Evolutionary conservation across 1,140 invertebrate species (phyloP), one percentile per base, ranked within the genome.

Genomic region (Grapholita molesta): DNA sequence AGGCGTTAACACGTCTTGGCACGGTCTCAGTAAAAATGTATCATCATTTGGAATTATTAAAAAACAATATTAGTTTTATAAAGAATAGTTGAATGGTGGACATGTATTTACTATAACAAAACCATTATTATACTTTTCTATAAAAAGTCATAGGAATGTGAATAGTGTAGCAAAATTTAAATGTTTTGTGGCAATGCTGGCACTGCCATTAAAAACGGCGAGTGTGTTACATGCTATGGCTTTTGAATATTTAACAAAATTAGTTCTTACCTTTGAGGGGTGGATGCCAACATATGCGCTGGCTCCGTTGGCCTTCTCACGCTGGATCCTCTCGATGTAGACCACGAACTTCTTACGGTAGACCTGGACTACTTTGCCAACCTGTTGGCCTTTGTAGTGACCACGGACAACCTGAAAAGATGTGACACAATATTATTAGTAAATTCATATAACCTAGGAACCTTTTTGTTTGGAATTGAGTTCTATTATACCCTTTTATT

Each of bases 341-440:
- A 99, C 95, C 57, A 99, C 98, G 93, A 98, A 99, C 92, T 99
- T 99, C 90, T 99, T 99, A 86, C 99, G 95, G 94, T 99, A 99
- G 7, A 97, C 96, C 90, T 99, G 98, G 15, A 99, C 97, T 67
- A 99, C 97, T 94, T 99, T 99, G 75, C 99, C 99, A 67, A 99
- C 97, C 93, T 99, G 98, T 92, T 99, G 99, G 48, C 99, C 98
- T 93, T 99, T 99, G 94, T 98, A 99, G 92, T 99, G 99, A 38
- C 99, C 99, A 71, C 99, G 94, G 53, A 99, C 97, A 84, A 99
- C 96, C 97, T 97, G 84, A 67, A 85, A 90, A 32, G 7, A 9
- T 21, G 42, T 1, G 21, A 48, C n/a, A 15, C 0, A 57, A 73
- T 57, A 1, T 52, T 48, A 52, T 71, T 69, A 48, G 3, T 53